Evolutionary conservation across 2,113 vertebrate species (phyloP), one percentile per base, ranked within the genome.

Genomic region (Pluvialis apricaria): DNA sequence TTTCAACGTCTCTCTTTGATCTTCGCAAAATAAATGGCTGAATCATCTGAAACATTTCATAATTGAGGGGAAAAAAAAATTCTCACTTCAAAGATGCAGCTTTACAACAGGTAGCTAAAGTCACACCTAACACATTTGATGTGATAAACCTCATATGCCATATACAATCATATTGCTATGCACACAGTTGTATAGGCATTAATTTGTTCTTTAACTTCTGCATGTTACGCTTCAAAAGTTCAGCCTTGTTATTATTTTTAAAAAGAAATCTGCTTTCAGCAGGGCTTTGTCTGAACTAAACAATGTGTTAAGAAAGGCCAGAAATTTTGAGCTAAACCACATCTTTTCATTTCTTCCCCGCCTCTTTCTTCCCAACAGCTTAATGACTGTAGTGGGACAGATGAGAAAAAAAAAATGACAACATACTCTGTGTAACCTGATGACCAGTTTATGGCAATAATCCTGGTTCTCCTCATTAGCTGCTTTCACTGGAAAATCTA

Each of bases 401-500:
- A 51, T 9, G 15, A 75, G 17, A 64, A 84, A 90, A 64, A 84
- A 90, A 29, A 88, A 94, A 72, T 7, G 4, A 57, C 18, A 44
- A 98, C 98, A 15, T 85, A 99, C 99, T 97, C 99, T 98, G 97
- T 99, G 99, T 72, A 99, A 97, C 52, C 99, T 98, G 95, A 99
- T 99, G 90, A 99, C 98, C 88, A 99, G 98, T 86, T 99, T 99
- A 97, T 99, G 99, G 97, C 99, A 99, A 95, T 99, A 99, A 97
- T 99, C 99, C 95, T 99, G 99, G 97, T 99, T 99, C 95, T 99
- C 99, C 96, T 99, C 99, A 34, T 98, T 99, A 93, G 98, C 97
- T 20, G 98, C 98, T 97, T 99, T 99, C 40, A 99, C 98, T 57
- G 99, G 99, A 96, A 99, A 99, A 96, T 99, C 99, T 25, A 99